Base-by-base conservation (phyloP, 2,888 invertebrate species). In the Allolobophora icterica region DNA sequence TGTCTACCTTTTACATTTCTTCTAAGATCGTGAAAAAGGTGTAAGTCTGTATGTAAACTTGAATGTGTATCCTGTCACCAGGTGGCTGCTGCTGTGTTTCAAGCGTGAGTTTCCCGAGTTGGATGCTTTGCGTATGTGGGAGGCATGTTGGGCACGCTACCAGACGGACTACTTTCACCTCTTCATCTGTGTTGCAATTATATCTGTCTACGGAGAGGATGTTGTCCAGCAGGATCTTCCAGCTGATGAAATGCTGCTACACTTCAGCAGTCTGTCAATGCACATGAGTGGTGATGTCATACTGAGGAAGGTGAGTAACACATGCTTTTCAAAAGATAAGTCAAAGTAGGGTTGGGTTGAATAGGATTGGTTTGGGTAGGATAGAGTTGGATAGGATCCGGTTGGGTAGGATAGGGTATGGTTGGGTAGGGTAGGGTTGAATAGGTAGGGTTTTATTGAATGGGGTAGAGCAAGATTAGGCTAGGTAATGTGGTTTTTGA, bases 121-220 rank as follows among this genome's bases (percentile, higher is more conserved):
- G 30, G 97, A 98, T 83, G 98, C 98, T 0, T 96, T 98, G 89
- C 96, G 97, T 58, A 98, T 98, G 97, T 98, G 98, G 98, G 98
- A 99, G 96, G 97, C 98, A 5, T 99, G 99, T 96, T 99, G 99
- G 99, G 97, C 98, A 0, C 98, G 98, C 96, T 98, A 98, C 95
- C 97, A 98, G 94, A 99, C 99, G 0, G 98, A 98, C 95, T 98
- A 98, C 95, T 99, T 99, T 96, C 98, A 99, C 95, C 96, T 99
- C 94, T 99, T 99, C 96, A 96, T 99, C 91, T 98, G 98, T 94
- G 96, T 98, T 93, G 98, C 99, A 91, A 98, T 99, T 94, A 97
- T 99, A 92, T 97, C 97, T 84, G 97, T 98, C 52, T 99, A 99
- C 95, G 96, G 96, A 13, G 98, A 98, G 94, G 96, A 96, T 93